Base-by-base conservation (phyloP, 2,797 vertebrate species). In the Dermochelys coriacea region DNA sequence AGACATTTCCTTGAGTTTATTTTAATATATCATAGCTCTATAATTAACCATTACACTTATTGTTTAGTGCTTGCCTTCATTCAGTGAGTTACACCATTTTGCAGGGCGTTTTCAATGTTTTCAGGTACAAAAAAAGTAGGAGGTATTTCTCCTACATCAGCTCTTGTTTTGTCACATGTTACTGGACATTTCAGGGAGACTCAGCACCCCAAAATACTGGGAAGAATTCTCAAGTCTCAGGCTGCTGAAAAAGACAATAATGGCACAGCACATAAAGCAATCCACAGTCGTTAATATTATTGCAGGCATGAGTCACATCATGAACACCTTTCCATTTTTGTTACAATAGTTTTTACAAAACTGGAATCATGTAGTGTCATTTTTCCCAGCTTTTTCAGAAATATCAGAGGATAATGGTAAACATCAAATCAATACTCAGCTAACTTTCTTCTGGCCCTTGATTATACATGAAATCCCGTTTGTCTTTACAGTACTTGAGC, bases 401-500 rank as follows among this genome's bases (percentile, higher is more conserved):
- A 9, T 31, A 89, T 25, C 84, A 92, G 93, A 75, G 91, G 91
- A 34, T 27, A 92, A 87, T 77, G 89, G 10, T 83, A 89, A 87
- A 27, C 37, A 3, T 87, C 90, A 93, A 94, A 89, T 45, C 93
- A 47, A 52, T 61, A n/a, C 18, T 64, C 41, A 93, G 37, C 10
- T 85, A 86, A 79, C 6, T 68, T 94, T 95, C 94, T 89, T n/a
- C 64, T 92, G 52, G n/a, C 16, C 47, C 52, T 27, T 61, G 80
- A 91, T 80, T 92, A 77, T 1, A 15, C 82, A 64, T 49, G 25
- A 80, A 94, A 88, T 77, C 34, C 83, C 45, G 83, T 86, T 89
- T 94, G 81, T 92, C 91, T 47, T 91, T 94, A 49, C 59, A 74
- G 81, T 50, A 90, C 91, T 95, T 86, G 89, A 90, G 3, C 34